Base-by-base conservation (phyloP, 2,113 vertebrate species). In the Potamarius usumacintae region DNA sequence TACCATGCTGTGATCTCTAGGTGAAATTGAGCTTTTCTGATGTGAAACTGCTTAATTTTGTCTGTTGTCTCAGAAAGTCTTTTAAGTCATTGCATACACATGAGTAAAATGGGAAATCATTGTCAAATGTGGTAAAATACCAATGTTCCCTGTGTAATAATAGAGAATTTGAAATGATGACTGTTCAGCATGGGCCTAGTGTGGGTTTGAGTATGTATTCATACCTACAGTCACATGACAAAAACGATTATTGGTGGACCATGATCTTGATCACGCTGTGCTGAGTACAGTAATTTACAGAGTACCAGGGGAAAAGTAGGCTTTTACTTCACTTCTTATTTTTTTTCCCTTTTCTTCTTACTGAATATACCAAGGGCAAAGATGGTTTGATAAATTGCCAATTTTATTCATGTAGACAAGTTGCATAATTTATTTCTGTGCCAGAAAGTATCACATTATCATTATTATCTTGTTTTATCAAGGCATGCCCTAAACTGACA, bases 11-110 rank as follows among this genome's bases (percentile, higher is more conserved):
- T 76, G 87, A 89, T 87, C 83, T 76, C 84, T 25, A 84, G 71
- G 86, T 85, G 78, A 87, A 83, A 63, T 62, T 2, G 30, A 71
- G 82, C 69, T 86, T 76, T 74, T 48, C 78, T 88, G 85, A 90
- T 82, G 89, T 63, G 25, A 77, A 74, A 60, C 77, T 27, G 42
- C 53, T 53, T 52, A 5, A 82, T 89, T 82, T 52, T 84, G 30
- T n/a, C 81, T 77, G 85, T 62, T 77, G 85, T 62, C 2, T 71
- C 30, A 17, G 85, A 71, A 55, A 60, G 71, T 22, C 57, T n/a
- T 53, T 5, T 2, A 74, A 48, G 63, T 63, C 50, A 48, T 72
- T 67, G n/a, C 83, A 65, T 85, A 42, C 42, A 4, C 77, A 57
- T 86, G 8, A 58, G 53, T 18, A 63, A 22, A 72, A 85, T 65